These are phyloP conservation scores for Aphyosemion australe DNA, from an alignment of 2,113 vertebrate genomes.

Conservation along the genomic window DNA sequence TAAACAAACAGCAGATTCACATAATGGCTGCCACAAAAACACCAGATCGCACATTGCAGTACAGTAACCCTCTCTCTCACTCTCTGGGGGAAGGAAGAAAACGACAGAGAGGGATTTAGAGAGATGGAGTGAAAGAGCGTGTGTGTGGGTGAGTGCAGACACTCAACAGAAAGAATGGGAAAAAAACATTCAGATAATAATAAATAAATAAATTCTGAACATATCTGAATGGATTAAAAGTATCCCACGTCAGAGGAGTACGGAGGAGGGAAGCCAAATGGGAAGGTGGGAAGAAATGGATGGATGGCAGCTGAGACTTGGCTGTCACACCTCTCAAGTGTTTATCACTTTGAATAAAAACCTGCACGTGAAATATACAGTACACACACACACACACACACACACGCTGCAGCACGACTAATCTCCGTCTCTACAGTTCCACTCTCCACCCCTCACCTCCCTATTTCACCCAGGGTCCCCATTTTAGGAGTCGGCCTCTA, in stretches of 20 bases:
- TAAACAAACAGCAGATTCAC: constrained; percentile 53
- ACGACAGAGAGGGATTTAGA: constrained; percentile 51
- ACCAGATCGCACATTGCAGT: constrained; percentile 22
- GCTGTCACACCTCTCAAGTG: constrained; percentile 39
- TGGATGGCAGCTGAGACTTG: not conserved
- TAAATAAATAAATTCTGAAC: constrained; percentile 41
- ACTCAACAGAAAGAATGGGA: constrained; percentile 45
- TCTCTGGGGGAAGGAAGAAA: constrained; percentile 39
- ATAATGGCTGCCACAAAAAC: constrained; percentile 53
- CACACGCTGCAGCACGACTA: constrained; percentile 38
- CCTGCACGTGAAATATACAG: constrained; percentile 43
- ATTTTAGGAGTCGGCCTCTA: constrained; percentile 59
- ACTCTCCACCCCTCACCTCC: constrained; percentile 16
- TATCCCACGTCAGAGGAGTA: constrained; percentile 44
- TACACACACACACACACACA: constrained; percentile 26
- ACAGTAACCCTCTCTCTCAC: not conserved
- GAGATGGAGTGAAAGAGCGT: constrained; percentile 36
- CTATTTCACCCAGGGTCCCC: constrained; percentile 44
- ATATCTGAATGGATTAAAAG: constrained; percentile 65
- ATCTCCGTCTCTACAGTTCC: constrained; percentile 42
- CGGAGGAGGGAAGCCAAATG: constrained; percentile 8
- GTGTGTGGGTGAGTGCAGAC: constrained; percentile 53
- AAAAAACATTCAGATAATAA: constrained; percentile 12
- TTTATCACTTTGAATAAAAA: constrained; percentile 47
- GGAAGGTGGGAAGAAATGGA: not conserved